A percentile compares a stretch with the other conserved stretches of the same genome.
phyloP scores from a whole-genome alignment of 1,140 invertebrate species.

The Dermatophagoides farinae region DNA sequence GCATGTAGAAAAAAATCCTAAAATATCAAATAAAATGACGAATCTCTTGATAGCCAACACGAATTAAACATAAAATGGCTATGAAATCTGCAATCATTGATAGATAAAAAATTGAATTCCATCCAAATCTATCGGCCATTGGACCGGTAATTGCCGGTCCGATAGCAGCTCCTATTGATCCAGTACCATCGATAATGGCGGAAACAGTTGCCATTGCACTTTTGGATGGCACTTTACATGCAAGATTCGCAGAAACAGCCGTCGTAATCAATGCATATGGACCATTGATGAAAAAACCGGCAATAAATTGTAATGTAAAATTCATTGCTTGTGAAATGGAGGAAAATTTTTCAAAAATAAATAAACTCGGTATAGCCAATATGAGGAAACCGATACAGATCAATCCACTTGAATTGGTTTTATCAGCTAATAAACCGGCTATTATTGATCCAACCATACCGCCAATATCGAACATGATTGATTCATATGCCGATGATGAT shows the following conservation, averaged over 20 bases:
- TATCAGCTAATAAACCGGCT: conserved; percentile 64
- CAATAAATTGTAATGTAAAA: conserved; percentile 4
- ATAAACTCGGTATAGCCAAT: conserved; percentile 38
- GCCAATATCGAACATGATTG: conserved; percentile 72
- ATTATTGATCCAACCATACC: conserved; percentile 67
- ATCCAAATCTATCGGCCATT: not conserved
- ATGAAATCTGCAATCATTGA: conserved; percentile 1
- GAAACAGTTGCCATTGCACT: conserved; percentile 82
- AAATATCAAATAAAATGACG: not conserved
- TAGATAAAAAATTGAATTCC: conserved; percentile 13
- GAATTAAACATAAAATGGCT: conserved; percentile 10
- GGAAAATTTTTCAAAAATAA: not conserved
- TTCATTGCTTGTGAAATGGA: not conserved
- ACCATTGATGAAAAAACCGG: conserved; percentile 71
- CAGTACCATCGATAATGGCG: conserved; percentile 91
- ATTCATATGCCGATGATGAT: conserved; percentile 52
- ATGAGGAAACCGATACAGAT: conserved; percentile 62
- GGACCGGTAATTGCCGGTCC: conserved; percentile 44
- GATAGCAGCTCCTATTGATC: conserved; percentile 74
- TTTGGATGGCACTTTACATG: conserved; percentile 55
- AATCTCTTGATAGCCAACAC: not conserved
- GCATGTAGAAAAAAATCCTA: too few relatives aligned
- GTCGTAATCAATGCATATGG: conserved; percentile 89
- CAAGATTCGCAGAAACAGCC: conserved; percentile 76
- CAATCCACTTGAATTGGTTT: conserved; percentile 53